Conservation (phyloP, 2,797 vertebrate species). For the Huso huso region DNA sequence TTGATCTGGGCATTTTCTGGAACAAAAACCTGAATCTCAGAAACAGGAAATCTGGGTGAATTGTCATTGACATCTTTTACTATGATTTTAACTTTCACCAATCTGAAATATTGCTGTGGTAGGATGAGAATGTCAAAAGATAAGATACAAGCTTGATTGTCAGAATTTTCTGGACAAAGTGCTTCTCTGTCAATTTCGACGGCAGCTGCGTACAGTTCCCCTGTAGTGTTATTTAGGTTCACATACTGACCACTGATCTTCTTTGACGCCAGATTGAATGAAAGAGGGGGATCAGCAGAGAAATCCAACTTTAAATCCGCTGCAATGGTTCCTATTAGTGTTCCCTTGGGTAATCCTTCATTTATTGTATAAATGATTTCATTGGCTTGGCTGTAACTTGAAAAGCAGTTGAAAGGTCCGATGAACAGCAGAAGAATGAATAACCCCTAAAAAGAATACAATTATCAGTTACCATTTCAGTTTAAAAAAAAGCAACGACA, state of each 20-base stretch:
- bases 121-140: constrained; percentile 86
- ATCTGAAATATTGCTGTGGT: constrained; percentile 90
- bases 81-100: constrained; percentile 88
- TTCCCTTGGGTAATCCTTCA: constrained; percentile 83
- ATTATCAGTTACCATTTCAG: neutral
- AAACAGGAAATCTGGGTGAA: constrained; percentile 74
- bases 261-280: constrained; percentile 80
- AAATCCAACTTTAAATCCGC: constrained; percentile 75
- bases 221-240: constrained; percentile 76
- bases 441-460: constrained; percentile 54
- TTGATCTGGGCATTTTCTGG: constrained; percentile 86
- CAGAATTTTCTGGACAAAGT: constrained; percentile 66
- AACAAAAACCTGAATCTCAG: constrained; percentile 73
- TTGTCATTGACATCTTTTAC: constrained; percentile 93
- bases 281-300: constrained; percentile 59
- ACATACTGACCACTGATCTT: constrained; percentile 77
- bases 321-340: constrained; percentile 82
- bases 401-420: constrained; percentile 79
- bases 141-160: constrained; percentile 64
- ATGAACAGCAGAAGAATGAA: constrained; percentile 73
- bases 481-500: neutral
- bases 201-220: constrained; percentile 79
- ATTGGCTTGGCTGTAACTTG: constrained; percentile 82
- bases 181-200: constrained; percentile 84
- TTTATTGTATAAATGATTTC: constrained; percentile 93